These are phyloP conservation scores for Sebastes fasciatus DNA, from an alignment of 2,113 vertebrate species.

Conservation along the genomic window DNA sequence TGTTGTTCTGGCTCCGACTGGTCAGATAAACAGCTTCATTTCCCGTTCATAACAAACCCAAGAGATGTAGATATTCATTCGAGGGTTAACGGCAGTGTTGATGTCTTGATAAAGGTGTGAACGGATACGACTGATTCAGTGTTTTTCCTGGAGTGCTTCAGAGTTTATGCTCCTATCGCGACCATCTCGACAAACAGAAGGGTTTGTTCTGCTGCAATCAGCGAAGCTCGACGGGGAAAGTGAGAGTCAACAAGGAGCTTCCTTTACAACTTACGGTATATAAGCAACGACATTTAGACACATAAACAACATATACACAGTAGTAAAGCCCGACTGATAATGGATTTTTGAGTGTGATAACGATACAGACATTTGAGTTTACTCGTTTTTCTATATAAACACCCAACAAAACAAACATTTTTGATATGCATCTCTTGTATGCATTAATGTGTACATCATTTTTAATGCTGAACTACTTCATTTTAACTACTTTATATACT, in stretches of 20 bases:
- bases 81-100: conserved; percentile 58
- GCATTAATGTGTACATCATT: too few relatives aligned
- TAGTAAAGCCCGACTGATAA: background rate
- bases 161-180: conserved; percentile 38
- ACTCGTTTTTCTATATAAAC: background rate
- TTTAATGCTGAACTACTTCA: too few relatives aligned
- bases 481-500: too few relatives aligned
- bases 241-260: conserved; percentile 57
- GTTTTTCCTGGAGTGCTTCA: conserved; percentile 35
- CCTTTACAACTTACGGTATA: conserved; percentile 21
- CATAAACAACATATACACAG: conserved; percentile 13
- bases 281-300: conserved; percentile 23
- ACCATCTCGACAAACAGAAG: conserved; percentile 58
- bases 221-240: conserved; percentile 53
- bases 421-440: background rate
- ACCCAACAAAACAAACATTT: background rate
- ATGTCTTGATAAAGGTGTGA: conserved; percentile 57
- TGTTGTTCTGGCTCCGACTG: conserved; percentile 15
- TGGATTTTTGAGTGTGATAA: too few relatives aligned
- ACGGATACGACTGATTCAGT: conserved; percentile 2
- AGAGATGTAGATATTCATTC: conserved; percentile 57
- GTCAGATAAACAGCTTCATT: conserved; percentile 59
- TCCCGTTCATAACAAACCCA: conserved; percentile 37
- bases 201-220: conserved; percentile 46
- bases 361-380: background rate